Conservation (phyloP, 2,113 vertebrate species). For the Stegostoma tigrinum region DNA sequence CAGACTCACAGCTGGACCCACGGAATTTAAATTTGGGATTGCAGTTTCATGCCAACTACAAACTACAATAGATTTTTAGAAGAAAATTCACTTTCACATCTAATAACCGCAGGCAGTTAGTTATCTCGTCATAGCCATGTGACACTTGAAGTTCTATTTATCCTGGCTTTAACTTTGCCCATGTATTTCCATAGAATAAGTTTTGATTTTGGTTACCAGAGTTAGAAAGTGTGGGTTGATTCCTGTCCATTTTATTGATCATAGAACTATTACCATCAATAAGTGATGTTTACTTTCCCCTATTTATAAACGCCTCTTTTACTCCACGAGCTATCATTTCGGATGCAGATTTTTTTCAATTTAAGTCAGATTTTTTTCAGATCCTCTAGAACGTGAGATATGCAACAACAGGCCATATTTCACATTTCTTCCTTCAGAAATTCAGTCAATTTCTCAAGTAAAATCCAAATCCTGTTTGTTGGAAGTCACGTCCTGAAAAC, state of each 20-base stretch:
- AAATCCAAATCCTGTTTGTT: background rate
- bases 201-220: background rate
- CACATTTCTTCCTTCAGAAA: background rate
- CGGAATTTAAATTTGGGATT: no score
- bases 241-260: background rate
- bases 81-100: no score
- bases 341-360: background rate
- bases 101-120: no score
- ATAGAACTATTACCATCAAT: background rate
- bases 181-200: background rate
- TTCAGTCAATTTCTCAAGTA: background rate
- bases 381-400: background rate
- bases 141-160: background rate
- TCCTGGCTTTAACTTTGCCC: background rate
- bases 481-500: background rate
- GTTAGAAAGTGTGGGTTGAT: background rate
- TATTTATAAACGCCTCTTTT: background rate
- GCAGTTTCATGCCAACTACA: no score
- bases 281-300: background rate
- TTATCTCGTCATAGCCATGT: background rate
- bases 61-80: no score
- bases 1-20: no score
- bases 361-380: background rate
- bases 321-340: background rate
- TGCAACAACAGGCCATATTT: background rate